A percentile compares a stretch with the other conserved stretches of the same genome.
phyloP scores from a whole-genome alignment of 2,888 invertebrate species.

The Pristionchus exspectatus region DNA sequence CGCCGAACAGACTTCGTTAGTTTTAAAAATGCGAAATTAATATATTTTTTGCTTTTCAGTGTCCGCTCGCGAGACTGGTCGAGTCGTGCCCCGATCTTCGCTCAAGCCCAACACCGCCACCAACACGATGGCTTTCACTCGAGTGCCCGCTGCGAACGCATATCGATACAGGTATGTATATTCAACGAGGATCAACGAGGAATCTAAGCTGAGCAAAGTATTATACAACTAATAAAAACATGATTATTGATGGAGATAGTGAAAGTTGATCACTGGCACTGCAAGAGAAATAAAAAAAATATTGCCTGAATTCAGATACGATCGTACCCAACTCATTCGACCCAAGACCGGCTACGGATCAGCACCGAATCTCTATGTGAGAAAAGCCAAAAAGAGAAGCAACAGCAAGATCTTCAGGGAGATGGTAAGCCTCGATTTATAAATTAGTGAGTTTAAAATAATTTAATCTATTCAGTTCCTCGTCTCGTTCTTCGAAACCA shows the following conservation, averaged over 20 bases:
- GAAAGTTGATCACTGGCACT: too few species aligned
- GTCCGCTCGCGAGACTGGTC: neutral
- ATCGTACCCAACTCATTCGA: neutral
- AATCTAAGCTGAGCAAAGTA: too few species aligned
- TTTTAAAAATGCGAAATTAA: neutral
- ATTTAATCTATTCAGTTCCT: neutral
- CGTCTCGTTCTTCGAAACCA: neutral
- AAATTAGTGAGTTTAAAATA: neutral
- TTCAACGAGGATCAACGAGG: too few species aligned
- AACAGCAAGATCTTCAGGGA: neutral
- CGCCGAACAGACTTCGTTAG: neutral
- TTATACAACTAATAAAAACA: neutral
- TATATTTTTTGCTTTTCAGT: too few species aligned
- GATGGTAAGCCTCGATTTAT: neutral
- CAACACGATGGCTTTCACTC: slow-evolving; percentile 32
- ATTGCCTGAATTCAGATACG: neutral
- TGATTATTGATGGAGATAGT: too few species aligned
- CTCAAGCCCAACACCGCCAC: slow-evolving; percentile 30
- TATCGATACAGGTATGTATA: slow-evolving; percentile 25
- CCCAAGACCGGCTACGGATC: slow-evolving; percentile 16
- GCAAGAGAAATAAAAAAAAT: neutral
- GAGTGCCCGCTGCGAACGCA: slow-evolving; percentile 52
- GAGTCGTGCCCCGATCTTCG: slow-evolving; percentile 25
- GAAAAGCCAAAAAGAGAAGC: slow-evolving; percentile 26
- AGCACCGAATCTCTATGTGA: slow-evolving; percentile 44